Conservation (phyloP, 1,140 invertebrate genomes). For the Samia ricini region DNA sequence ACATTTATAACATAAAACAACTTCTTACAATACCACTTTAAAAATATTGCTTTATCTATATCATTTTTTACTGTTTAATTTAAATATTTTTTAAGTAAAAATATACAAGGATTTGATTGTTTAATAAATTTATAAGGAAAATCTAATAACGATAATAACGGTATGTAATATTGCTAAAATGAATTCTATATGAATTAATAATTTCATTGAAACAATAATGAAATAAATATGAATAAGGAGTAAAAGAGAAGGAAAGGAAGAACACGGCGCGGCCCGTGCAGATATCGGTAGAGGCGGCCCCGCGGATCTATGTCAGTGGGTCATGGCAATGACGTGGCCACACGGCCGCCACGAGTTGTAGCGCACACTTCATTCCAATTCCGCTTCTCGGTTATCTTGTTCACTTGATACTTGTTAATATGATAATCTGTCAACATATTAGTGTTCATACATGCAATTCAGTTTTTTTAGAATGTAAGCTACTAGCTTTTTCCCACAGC, state of each 20-base stretch:
- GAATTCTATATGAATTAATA: no score
- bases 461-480: neutral
- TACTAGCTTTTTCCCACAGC: no score
- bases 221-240: constrained; percentile 19
- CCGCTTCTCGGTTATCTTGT: constrained; percentile 70
- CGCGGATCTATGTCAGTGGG: constrained; percentile 74
- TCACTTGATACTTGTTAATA: constrained; percentile 43
- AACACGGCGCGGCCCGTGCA: constrained; percentile 63
- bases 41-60: neutral
- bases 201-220: neutral
- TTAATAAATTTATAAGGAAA: neutral
- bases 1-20: neutral
- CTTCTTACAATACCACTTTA: no score
- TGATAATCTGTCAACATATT: constrained; percentile 35
- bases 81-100: no score
- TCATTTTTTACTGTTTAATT: no score
- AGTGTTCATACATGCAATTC: neutral
- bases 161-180: no score
- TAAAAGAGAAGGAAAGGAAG: constrained; percentile 24
- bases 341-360: constrained; percentile 60
- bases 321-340: constrained; percentile 77
- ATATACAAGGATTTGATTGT: no score
- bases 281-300: constrained; percentile 76
- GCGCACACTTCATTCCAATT: constrained; percentile 76
- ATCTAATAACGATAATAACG: neutral